Base-by-base conservation (phyloP, 2,888 invertebrate species). In the Drosophila niveifrons region DNA sequence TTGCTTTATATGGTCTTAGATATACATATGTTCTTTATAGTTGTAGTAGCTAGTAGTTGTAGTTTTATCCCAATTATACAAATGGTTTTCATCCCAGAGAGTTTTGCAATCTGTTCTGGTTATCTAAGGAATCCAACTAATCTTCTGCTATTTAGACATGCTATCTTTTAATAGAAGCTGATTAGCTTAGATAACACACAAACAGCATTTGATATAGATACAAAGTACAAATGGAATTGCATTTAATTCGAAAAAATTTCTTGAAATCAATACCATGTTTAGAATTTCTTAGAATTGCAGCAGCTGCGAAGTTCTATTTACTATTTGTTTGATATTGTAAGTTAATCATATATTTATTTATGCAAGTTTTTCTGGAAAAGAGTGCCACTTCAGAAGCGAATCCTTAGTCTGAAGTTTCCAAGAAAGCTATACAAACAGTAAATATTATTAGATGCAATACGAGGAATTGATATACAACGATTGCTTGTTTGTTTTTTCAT, bases 111-210 rank as follows among this genome's bases (percentile, higher is more conserved):
- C 23, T 23, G 23, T 6, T 23, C 34, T 9, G 11, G 53, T 44
- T 53, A 61, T 61, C 61, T 61, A 17, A 43, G 17, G 36, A 18
- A 43, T 52, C 17, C 29, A 39, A 46, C n/a, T 44, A 36, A 61
- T 61, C 61, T 34, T 2, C 9, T 17, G 34, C 44, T 46, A 46
- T 53, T 44, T 46, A 36, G 44, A 44, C 43, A 53, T 46, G 53
- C 13, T 43, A 59, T 23, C 31, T 31, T 29, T 11, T 52, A 15
- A 52, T 52, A 18, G 10, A 7, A 15, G 11, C 1, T 15, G 13
- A 11, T 41, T 28, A 17, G 10, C 1, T 7, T 3, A 31, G 55
- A 55, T 55, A 55, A 31, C 48, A 29, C 31, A n/a, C 1, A 43
- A 18, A 17, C 1, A 43, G n/a, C 9, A 17, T 10, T 8, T 55